A percentile compares a stretch with the other conserved stretches of the same genome.
These are phyloP conservation scores for Schizopygopsis pylzovi DNA, from an alignment of 2,797 vertebrate genomes.

Conservation along the genomic window DNA sequence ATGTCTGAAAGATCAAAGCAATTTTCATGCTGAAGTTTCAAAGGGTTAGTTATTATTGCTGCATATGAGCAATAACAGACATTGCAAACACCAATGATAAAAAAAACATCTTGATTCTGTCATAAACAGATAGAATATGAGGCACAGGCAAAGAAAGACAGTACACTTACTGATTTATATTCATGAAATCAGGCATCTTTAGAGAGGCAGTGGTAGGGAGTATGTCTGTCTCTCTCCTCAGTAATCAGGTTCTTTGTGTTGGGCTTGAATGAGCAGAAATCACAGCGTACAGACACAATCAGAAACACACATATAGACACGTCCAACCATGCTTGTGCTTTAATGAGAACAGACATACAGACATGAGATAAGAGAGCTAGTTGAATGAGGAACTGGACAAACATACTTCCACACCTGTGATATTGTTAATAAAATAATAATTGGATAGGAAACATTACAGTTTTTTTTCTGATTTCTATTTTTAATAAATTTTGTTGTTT, in stretches of 20 bases:
- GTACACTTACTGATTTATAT: conserved; percentile 65
- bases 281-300: conserved; percentile 61
- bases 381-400: not conserved
- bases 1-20: not conserved
- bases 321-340: conserved; percentile 5
- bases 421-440: not conserved
- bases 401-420: not conserved
- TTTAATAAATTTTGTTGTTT: not conserved
- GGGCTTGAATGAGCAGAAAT: conserved; percentile 65
- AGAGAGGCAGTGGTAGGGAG: conserved; percentile 67
- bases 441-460: not conserved
- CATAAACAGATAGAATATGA: not conserved
- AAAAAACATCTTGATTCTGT: not conserved
- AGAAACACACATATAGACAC: conserved; percentile 46
- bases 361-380: not conserved
- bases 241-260: conserved; percentile 78
- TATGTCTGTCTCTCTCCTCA: conserved; percentile 58
- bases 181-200: conserved; percentile 76
- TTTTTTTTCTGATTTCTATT: not conserved
- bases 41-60: not conserved
- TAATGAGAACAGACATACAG: not conserved
- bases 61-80: not conserved
- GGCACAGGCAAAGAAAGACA: conserved; percentile 21
- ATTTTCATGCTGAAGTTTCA: not conserved
- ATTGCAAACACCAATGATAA: not conserved